Percentiles rank a stretch among this genome's conserved stretches.
Evolutionary conservation across 2,113 vertebrate genomes (phyloP).

Genomic region (Melanerpes aurifrons): DNA sequence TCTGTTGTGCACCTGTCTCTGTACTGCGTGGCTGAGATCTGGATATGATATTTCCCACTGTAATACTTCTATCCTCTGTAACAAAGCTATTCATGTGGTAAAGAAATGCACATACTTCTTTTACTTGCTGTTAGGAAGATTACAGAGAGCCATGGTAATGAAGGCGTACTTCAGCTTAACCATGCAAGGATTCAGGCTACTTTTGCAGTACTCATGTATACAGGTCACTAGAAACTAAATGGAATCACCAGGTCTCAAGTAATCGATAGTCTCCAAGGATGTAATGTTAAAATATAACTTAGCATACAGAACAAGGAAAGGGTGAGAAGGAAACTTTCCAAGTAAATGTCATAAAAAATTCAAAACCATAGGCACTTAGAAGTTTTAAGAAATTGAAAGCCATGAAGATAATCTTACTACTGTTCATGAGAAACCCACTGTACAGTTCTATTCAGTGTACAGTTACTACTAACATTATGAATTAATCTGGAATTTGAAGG

Average conservation of each 20-base stretch:
- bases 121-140: not conserved
- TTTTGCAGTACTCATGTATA: not conserved
- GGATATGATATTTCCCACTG: not conserved
- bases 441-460: not conserved
- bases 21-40: not conserved
- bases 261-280: not conserved
- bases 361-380: not conserved
- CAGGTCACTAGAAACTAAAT: not conserved
- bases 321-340: not conserved
- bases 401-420: not conserved
- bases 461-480: not conserved
- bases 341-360: not conserved
- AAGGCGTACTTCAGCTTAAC: not conserved
- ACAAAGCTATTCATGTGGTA: not conserved
- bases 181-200: not conserved
- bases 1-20: not conserved
- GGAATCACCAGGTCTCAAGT: not conserved
- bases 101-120: not conserved
- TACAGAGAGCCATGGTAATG: not conserved
- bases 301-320: not conserved
- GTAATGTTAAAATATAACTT: not conserved
- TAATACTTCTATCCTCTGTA: not conserved
- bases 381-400: not conserved
- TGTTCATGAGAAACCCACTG: not conserved
- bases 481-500: not conserved